A percentile compares a stretch with the other conserved stretches of the same genome.
These are phyloP conservation scores for Toxonevra muliebris DNA, from an alignment of 2,888 invertebrate genomes.

Conservation along the genomic window DNA sequence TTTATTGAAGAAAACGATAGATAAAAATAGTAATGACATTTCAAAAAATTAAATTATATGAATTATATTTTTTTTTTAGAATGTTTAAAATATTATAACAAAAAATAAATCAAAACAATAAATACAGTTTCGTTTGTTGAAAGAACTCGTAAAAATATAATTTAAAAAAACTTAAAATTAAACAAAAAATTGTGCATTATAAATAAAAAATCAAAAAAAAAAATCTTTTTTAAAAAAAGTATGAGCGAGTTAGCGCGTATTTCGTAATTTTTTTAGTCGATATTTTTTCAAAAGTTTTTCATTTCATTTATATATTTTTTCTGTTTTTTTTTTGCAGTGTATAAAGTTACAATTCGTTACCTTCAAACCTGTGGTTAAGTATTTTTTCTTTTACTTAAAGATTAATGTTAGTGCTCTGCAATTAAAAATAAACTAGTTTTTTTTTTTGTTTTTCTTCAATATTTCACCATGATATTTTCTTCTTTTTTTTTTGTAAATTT, in stretches of 20 bases:
- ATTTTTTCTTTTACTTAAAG: too few species aligned
- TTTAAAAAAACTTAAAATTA: slow-evolving; percentile 27
- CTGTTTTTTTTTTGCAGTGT: slow-evolving; percentile 3
- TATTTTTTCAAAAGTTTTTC: slow-evolving; percentile 14
- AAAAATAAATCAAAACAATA: slow-evolving; percentile 18
- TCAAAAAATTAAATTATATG: too few species aligned
- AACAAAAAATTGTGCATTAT: slow-evolving; percentile 22
- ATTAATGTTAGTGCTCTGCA: slow-evolving; percentile 20
- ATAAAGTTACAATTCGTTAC: too few species aligned
- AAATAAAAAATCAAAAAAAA: neutral
- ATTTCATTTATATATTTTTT: neutral
- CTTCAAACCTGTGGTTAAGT: too few species aligned
- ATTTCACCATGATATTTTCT: slow-evolving; percentile 17
- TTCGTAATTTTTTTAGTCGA: neutral
- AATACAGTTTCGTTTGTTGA: slow-evolving; percentile 14
- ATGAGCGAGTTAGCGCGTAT: slow-evolving; percentile 5
- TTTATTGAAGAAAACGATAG: slow-evolving; percentile 12
- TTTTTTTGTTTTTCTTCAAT: slow-evolving; percentile 14
- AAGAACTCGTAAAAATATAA: neutral
- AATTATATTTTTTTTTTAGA: too few species aligned
- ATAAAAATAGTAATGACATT: too few species aligned
- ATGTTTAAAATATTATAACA: slow-evolving; percentile 23
- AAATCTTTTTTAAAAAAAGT: slow-evolving; percentile 18
- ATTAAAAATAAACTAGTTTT: slow-evolving; percentile 21
- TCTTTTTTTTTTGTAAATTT: slow-evolving; percentile 21